A percentile compares a stretch with the other conserved stretches of the same genome.
Evolutionary conservation across 2,113 vertebrate genomes (phyloP).

Genomic region (Hippocampus barbouri): DNA sequence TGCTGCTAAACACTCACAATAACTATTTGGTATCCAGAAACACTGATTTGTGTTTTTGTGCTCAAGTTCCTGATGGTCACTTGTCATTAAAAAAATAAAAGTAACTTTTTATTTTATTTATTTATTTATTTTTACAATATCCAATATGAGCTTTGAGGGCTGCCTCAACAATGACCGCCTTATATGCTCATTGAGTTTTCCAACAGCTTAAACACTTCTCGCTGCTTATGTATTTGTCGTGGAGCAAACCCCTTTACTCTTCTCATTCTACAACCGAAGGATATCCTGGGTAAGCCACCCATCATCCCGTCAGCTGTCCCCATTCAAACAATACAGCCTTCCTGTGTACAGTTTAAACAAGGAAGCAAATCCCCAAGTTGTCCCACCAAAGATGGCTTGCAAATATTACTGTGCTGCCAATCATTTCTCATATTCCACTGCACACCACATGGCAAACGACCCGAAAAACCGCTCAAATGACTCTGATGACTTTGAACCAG

Average conservation of each 20-base stretch:
- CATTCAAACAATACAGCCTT: slow-evolving; percentile 24
- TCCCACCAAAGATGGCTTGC: background rate
- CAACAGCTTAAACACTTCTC: slow-evolving; percentile 13
- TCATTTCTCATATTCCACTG: background rate
- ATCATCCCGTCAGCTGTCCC: slow-evolving; percentile 16
- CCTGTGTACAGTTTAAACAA: background rate
- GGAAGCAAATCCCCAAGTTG: background rate
- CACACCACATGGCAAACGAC: too few species aligned
- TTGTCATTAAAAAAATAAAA: background rate
- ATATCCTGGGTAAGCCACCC: slow-evolving; percentile 36
- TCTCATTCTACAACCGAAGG: slow-evolving; percentile 16
- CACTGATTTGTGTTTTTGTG: background rate
- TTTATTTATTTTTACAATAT: background rate
- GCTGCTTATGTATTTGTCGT: slow-evolving; percentile 11
- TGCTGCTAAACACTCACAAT: too few species aligned
- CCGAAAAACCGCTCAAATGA: too few species aligned
- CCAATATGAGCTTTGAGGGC: background rate
- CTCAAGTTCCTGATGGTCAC: background rate
- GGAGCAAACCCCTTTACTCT: background rate
- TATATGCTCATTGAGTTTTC: background rate
- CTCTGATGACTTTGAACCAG: background rate
- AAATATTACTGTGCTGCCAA: background rate
- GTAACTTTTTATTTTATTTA: too few species aligned
- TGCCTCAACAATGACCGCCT: background rate
- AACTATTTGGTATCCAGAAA: too few species aligned